These are phyloP conservation scores for Papilio machaon DNA, from an alignment of 1,140 invertebrate genomes.

Conservation along the genomic window DNA sequence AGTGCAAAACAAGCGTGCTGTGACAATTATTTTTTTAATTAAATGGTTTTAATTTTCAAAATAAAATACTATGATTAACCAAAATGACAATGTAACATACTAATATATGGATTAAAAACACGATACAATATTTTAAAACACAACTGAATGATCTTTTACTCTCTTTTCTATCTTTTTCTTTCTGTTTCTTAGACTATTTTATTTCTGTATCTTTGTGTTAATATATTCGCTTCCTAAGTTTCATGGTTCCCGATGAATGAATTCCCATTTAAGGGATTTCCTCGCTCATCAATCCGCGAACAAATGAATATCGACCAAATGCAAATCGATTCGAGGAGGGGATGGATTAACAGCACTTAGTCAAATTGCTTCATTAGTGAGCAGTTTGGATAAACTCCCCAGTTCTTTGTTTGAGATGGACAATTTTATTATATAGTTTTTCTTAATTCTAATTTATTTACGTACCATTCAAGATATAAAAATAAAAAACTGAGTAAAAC, in stretches of 20 bases:
- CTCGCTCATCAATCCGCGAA: slow-evolving; percentile 15
- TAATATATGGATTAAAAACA: no score
- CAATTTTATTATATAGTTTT: not conserved
- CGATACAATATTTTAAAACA: not conserved
- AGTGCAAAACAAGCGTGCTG: not conserved
- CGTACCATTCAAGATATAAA: not conserved
- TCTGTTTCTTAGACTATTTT: not conserved
- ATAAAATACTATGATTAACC: no score
- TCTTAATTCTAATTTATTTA: not conserved
- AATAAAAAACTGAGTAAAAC: not conserved
- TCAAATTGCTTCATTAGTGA: slow-evolving; percentile 34
- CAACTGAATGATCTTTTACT: not conserved
- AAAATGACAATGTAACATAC: no score
- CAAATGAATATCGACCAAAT: slow-evolving; percentile 32
- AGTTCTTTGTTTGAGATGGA: slow-evolving; percentile 24
- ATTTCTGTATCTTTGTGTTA: not conserved
- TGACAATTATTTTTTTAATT: no score
- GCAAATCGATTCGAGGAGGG: slow-evolving; percentile 30
- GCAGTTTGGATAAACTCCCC: slow-evolving; percentile 23
- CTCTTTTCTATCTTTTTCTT: not conserved
- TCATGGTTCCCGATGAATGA: slow-evolving; percentile 1
- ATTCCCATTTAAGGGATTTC: slow-evolving; percentile 16
- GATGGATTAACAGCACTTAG: slow-evolving; percentile 38
- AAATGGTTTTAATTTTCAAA: no score
- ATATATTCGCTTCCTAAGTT: not conserved